phyloP scores from a whole-genome alignment of 2,888 invertebrate genomes.

The Limnephilus rhombicus region DNA sequence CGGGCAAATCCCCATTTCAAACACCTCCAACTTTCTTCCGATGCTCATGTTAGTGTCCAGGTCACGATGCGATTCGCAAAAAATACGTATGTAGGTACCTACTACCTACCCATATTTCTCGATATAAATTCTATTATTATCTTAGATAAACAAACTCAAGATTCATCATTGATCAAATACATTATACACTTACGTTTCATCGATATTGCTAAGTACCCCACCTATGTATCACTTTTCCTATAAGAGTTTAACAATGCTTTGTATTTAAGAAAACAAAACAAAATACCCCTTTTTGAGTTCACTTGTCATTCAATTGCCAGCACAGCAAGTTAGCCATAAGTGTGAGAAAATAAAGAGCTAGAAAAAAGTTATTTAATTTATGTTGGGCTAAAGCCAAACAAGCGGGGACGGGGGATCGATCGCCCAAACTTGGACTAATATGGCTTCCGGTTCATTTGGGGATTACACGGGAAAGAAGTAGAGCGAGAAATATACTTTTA shows the following conservation, averaged over 20 bases:
- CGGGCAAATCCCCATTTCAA: too few relatives aligned
- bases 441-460: constrained; percentile 37
- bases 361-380: constrained; percentile 3
- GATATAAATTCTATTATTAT: too few relatives aligned
- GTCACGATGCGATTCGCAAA: too few relatives aligned
- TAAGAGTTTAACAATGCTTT: background rate
- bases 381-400: constrained; percentile 5
- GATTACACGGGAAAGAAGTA: constrained; percentile 23
- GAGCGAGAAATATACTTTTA: constrained; percentile 18
- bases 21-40: too few relatives aligned
- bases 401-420: constrained; percentile 12
- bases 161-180: too few relatives aligned
- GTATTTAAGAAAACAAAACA: background rate
- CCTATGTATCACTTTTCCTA: background rate
- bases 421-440: constrained; percentile 17
- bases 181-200: too few relatives aligned
- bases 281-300: background rate
- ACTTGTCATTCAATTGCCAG: background rate
- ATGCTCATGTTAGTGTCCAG: too few relatives aligned
- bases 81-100: too few relatives aligned
- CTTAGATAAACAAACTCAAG: too few relatives aligned
- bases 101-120: too few relatives aligned
- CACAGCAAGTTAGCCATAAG: background rate
- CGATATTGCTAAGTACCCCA: too few relatives aligned
- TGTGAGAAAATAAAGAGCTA: background rate